A percentile compares a stretch with the other conserved stretches of the same genome.
Evolutionary conservation across 2,113 vertebrate species (phyloP).

Genomic region (Elephas maximus): DNA sequence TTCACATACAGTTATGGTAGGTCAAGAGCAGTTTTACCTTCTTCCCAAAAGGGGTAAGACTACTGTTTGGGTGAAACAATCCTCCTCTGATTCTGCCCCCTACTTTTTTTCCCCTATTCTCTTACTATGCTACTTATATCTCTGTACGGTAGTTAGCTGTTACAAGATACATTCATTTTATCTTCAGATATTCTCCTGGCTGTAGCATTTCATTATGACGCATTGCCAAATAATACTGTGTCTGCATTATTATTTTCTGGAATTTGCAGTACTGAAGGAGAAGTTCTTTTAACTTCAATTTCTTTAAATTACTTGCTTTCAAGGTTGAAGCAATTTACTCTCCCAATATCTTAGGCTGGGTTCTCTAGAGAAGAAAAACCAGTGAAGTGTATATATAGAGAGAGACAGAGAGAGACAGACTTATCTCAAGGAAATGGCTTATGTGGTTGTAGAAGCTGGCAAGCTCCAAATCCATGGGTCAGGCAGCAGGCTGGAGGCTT

Average conservation of each 20-base stretch:
- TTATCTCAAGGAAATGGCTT: no score
- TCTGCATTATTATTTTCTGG: constrained; percentile 40
- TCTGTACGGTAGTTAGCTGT: constrained; percentile 21
- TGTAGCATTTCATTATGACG: not conserved
- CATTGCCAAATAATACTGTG: not conserved
- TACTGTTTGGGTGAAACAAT: not conserved
- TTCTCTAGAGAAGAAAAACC: no score
- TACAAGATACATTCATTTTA: constrained; percentile 41
- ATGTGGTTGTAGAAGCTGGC: no score
- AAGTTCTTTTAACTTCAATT: constrained; percentile 20
- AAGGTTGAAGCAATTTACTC: not conserved
- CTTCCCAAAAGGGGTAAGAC: not conserved
- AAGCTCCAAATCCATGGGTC: no score
- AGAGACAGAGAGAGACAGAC: no score
- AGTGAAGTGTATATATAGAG: no score
- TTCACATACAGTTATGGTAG: not conserved
- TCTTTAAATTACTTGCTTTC: constrained; percentile 56
- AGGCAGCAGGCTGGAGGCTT: no score
- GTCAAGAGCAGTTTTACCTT: not conserved
- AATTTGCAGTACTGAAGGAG: not conserved
- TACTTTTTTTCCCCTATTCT: not conserved
- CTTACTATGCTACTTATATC: not conserved
- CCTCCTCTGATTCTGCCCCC: not conserved
- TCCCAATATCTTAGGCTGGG: no score
- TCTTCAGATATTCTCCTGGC: constrained; percentile 1